These are phyloP conservation scores for Agriopis marginaria DNA, from an alignment of 2,888 invertebrate genomes.

Conservation along the genomic window DNA sequence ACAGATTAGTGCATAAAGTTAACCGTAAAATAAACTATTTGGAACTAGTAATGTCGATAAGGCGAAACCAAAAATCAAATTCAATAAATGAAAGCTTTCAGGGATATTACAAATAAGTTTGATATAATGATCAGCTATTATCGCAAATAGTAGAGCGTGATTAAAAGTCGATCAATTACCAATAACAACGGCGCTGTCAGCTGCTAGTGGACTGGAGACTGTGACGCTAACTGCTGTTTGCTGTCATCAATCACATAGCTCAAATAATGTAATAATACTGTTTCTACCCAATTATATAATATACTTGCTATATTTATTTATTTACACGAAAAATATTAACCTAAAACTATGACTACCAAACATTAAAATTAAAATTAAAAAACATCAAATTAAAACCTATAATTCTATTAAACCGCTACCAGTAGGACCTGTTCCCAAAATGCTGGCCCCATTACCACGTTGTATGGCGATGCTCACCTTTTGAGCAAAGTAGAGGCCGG, in stretches of 20 bases:
- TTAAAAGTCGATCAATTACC: conserved; percentile 33
- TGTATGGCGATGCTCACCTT: too few relatives aligned
- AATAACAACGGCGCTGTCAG: conserved; percentile 32
- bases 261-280: conserved; percentile 8
- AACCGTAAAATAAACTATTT: too few relatives aligned
- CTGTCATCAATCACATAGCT: conserved; percentile 39
- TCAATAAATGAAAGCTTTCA: neutral
- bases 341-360: too few relatives aligned
- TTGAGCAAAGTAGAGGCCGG: too few relatives aligned
- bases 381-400: too few relatives aligned
- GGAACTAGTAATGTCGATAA: neutral
- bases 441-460: too few relatives aligned
- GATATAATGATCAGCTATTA: conserved; percentile 2
- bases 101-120: neutral
- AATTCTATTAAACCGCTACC: too few relatives aligned
- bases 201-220: conserved; percentile 25
- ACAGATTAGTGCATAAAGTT: too few relatives aligned
- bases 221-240: conserved; percentile 33
- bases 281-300: neutral
- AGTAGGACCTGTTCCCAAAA: too few relatives aligned
- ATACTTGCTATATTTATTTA: too few relatives aligned
- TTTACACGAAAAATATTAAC: too few relatives aligned
- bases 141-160: neutral
- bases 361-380: too few relatives aligned
- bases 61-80: neutral